Conservation (phyloP, 2,888 invertebrate species). For the Campaea margaritaria region DNA sequence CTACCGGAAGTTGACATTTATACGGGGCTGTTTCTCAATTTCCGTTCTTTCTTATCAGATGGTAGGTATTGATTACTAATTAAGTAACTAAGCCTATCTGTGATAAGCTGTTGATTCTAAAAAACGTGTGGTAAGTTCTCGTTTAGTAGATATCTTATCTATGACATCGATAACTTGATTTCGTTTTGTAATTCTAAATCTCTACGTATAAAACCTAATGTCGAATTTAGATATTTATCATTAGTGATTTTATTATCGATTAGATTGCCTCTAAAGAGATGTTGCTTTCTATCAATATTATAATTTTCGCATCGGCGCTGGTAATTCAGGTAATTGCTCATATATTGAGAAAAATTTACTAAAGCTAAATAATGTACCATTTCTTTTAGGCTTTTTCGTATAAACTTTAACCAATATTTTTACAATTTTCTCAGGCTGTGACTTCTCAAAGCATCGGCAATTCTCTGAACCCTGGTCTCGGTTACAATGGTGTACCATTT, state of each 20-base stretch:
- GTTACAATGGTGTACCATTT: constrained; percentile 17
- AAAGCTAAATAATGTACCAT: not conserved
- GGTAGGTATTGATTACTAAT: too few species aligned
- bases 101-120: not conserved
- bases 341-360: not conserved
- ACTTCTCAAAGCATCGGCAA: constrained; percentile 25
- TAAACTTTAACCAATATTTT: not conserved
- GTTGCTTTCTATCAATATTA: not conserved
- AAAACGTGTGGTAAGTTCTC: not conserved
- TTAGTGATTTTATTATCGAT: not conserved
- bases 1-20: too few species aligned
- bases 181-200: constrained; percentile 4
- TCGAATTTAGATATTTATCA: not conserved
- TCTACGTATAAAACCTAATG: constrained; percentile 7
- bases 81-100: not conserved
- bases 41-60: too few species aligned
- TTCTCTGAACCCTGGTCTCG: constrained; percentile 18
- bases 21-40: too few species aligned
- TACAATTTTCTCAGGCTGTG: constrained; percentile 7
- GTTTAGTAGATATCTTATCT: not conserved
- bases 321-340: not conserved
- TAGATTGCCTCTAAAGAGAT: not conserved
- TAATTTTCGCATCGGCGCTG: not conserved
- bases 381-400: not conserved
- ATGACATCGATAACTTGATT: not conserved